phyloP scores from a whole-genome alignment of 2,888 invertebrate species.

The Drosophila fulvimacula region DNA sequence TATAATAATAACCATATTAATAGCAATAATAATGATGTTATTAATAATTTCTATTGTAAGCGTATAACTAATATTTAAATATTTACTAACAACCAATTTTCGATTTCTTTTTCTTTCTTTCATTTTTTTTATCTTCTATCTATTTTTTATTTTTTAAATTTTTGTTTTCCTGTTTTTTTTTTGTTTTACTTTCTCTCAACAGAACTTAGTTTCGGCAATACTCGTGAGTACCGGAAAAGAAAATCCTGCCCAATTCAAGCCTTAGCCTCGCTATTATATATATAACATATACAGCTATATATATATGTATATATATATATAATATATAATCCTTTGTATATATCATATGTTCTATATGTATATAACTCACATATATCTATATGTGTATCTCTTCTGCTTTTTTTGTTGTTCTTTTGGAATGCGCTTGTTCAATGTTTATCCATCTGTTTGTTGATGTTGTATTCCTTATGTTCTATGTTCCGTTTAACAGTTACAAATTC shows the following conservation, averaged over 20 bases:
- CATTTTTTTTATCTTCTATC: slow-evolving; percentile 10
- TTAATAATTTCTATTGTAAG: slow-evolving; percentile 4
- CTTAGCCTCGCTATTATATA: slow-evolving; percentile 26
- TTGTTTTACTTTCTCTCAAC: slow-evolving; percentile 69
- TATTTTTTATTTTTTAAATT: slow-evolving; percentile 27
- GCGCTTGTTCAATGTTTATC: slow-evolving; percentile 10
- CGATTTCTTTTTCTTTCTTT: slow-evolving; percentile 33
- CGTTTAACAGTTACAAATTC: slow-evolving; percentile 14
- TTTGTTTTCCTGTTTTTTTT: slow-evolving; percentile 31
- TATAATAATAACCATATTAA: background rate
- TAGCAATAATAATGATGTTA: background rate
- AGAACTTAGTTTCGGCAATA: slow-evolving; percentile 85
- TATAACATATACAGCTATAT: slow-evolving; percentile 10
- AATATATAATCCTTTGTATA: background rate
- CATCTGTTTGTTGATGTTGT: slow-evolving; percentile 4
- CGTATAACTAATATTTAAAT: slow-evolving; percentile 20
- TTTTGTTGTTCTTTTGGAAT: slow-evolving; percentile 21
- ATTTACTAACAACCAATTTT: slow-evolving; percentile 44
- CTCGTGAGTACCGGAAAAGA: slow-evolving; percentile 81
- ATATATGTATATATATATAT: slow-evolving; percentile 21
- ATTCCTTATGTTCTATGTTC: slow-evolving; percentile 10
- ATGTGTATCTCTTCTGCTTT: background rate
- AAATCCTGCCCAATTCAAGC: slow-evolving; percentile 28
- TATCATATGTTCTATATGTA: too few relatives aligned
- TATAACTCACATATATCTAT: slow-evolving; percentile 22